Evolutionary conservation across 2,797 vertebrate genomes (phyloP), one percentile per base, ranked within the genome.

Genomic region (Percopsis omiscomaycus): DNA sequence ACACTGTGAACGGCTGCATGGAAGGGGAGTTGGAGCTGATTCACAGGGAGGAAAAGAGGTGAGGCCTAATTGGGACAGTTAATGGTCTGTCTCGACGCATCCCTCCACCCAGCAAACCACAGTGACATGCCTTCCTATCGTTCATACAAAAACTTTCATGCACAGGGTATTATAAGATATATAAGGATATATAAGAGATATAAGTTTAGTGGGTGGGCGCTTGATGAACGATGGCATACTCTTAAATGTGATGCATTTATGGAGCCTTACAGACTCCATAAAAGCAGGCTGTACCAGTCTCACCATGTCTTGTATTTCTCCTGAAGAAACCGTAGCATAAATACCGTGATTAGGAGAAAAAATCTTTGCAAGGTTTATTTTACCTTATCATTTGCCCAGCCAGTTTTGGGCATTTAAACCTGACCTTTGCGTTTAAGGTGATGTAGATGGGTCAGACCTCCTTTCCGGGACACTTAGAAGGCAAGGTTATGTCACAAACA

Each of bases 401-500:
- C 12, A 13, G 47, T 13, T 48, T 13, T 13, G 11, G 47, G 47
- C 2, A 48, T 48, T 48, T 48, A n/a, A 48, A 13, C 47, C 47
- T 9, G 37, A 37, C 37, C 37, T 37, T 5, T 6, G 6, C 22
- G 22, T 22, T 22, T 22, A 22, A 22, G 22, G 22, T 22, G 22
- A 22, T 22, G 22, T 22, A 22, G 22, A 22, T 22, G 22, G 22
- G 22, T 22, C 22, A 22, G 22, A 22, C 22, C 22, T 22, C 22
- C 22, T 22, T 22, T 37, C 37, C 8, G 37, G 37, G 37, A 37
- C 37, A 37, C 37, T 37, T 9, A 9, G 5, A 83, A 84, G 80
- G 88, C 85, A 86, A 86, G 71, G 82, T 87, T 91, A 84, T 84
- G 85, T 90, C 86, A 86, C 74, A 89, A 84, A 88, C 74, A 80